Evolutionary conservation across 2,888 invertebrate genomes (phyloP).

Genomic region (Drosophila borealis): DNA sequence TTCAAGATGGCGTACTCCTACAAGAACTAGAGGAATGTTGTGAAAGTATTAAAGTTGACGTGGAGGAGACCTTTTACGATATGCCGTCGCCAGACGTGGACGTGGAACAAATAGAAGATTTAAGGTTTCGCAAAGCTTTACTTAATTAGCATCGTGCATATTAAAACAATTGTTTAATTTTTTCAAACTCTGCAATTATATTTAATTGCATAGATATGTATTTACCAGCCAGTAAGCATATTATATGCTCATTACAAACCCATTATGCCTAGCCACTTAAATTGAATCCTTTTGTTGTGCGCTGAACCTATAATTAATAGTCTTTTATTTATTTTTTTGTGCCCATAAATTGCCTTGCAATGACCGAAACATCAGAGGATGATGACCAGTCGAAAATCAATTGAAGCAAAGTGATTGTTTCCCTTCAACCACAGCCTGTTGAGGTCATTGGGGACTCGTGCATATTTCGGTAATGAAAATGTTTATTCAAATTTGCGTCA

Average conservation of each 20-base stretch:
- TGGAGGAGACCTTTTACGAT: slow-evolving; percentile 20
- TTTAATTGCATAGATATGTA: not conserved
- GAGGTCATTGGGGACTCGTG: slow-evolving; percentile 53
- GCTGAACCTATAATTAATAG: slow-evolving; percentile 30
- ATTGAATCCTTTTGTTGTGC: slow-evolving; percentile 10
- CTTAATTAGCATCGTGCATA: not conserved
- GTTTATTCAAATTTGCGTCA: slow-evolving; percentile 80
- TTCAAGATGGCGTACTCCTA: slow-evolving; percentile 30
- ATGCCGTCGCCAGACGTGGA: slow-evolving; percentile 1
- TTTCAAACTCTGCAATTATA: not conserved
- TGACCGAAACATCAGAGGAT: slow-evolving; percentile 11
- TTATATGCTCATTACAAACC: slow-evolving; percentile 13
- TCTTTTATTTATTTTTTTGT: slow-evolving; percentile 1
- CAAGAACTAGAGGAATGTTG: not conserved
- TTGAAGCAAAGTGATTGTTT: slow-evolving; percentile 68
- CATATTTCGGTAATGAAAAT: slow-evolving; percentile 77
- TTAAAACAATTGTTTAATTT: not conserved
- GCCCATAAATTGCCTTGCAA: slow-evolving; percentile 48
- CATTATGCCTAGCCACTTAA: slow-evolving; percentile 18
- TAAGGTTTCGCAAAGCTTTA: not conserved
- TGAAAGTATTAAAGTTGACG: not conserved
- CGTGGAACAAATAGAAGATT: not conserved
- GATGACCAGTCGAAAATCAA: slow-evolving; percentile 57
- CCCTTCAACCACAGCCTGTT: slow-evolving; percentile 21
- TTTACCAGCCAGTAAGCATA: not conserved